Base-by-base conservation (phyloP, 2,888 invertebrate species). In the Petrolisthes manimaculis region DNA sequence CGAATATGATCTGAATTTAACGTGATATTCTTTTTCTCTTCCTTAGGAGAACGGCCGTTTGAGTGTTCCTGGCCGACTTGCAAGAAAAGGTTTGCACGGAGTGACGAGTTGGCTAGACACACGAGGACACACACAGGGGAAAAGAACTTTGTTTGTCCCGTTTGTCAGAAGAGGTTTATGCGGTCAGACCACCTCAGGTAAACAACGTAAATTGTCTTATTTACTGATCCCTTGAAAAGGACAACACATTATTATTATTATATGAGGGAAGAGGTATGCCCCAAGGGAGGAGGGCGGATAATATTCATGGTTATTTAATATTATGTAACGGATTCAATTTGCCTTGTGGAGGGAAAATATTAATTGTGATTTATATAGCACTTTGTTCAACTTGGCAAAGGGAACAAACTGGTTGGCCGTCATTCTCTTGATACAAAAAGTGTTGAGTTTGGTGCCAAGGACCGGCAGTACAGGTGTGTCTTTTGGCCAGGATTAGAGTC, bases 81-180 rank as follows among this genome's bases (percentile, higher is more conserved):
- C 92, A 95, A 94, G 18, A 95, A 95, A 92, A 92, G 95, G 90
- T 95, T 95, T 92, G 95, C 95, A 5, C 93, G 95, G 87, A 95
- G 95, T 18, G 95, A 95, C 92, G 95, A 95, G 92, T 92, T 95
- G 79, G 95, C 95, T 1, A 93, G 95, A 88, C 95, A 95, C 92
- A 94, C 94, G 86, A 93, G 95, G 75, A 95, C 95, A 61, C 95
- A 95, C 92, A 95, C 95, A 14, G 95, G 95, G 8, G 95, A 95
- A 92, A 95, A 95, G 93, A 95, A 95, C 92, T 95, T 95, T 92
- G 93, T 93, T 53, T 95, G 95, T 92, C 95, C 95, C 2, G 94
- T 95, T 81, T 95, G 95, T 93, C 94, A 94, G 91, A 95, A 95
- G 92, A 94, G 95, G 91, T 95, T 95, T 92, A 95, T 95, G 95